A percentile compares a stretch with the other conserved stretches of the same genome.
These are phyloP conservation scores for Ochotona curzoniae DNA, from an alignment of 2,113 vertebrate genomes.

Conservation along the genomic window DNA sequence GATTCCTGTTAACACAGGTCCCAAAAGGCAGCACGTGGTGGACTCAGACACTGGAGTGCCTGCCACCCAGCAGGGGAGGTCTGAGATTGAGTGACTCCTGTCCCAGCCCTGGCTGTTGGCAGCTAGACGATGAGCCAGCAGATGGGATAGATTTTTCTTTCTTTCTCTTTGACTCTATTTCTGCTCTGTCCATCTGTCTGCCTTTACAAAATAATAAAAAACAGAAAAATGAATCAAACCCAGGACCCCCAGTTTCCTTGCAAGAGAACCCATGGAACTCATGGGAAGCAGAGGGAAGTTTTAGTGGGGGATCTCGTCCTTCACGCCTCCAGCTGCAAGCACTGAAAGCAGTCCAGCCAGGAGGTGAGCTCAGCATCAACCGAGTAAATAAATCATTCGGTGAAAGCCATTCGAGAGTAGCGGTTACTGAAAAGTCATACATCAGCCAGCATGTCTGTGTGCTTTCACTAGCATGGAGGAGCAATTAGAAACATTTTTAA, in stretches of 20 bases:
- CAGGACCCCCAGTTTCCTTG: not conserved
- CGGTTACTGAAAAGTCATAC: constrained; percentile 65
- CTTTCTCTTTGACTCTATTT: too few relatives aligned
- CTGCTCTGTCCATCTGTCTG: too few relatives aligned
- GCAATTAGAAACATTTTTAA: constrained; percentile 22
- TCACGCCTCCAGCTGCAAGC: not conserved
- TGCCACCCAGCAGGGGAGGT: too few relatives aligned
- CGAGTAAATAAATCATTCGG: constrained; percentile 67
- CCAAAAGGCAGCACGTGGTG: too few relatives aligned
- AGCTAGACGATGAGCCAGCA: too few relatives aligned
- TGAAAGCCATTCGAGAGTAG: constrained; percentile 45
- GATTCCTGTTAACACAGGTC: too few relatives aligned
- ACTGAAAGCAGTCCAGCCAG: not conserved
- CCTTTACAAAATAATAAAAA: too few relatives aligned
- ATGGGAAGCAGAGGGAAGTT: not conserved
- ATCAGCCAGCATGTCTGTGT: constrained; percentile 48
- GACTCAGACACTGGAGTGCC: too few relatives aligned
- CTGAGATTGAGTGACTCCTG: too few relatives aligned
- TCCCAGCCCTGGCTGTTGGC: too few relatives aligned
- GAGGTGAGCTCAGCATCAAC: constrained; percentile 26
- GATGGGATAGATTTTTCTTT: too few relatives aligned
- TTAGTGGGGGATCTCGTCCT: not conserved
- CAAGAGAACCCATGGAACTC: not conserved
- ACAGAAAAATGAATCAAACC: not conserved
- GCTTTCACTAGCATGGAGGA: constrained; percentile 32